Conservation (phyloP, 2,113 vertebrate genomes). For the Microcebus murinus region DNA sequence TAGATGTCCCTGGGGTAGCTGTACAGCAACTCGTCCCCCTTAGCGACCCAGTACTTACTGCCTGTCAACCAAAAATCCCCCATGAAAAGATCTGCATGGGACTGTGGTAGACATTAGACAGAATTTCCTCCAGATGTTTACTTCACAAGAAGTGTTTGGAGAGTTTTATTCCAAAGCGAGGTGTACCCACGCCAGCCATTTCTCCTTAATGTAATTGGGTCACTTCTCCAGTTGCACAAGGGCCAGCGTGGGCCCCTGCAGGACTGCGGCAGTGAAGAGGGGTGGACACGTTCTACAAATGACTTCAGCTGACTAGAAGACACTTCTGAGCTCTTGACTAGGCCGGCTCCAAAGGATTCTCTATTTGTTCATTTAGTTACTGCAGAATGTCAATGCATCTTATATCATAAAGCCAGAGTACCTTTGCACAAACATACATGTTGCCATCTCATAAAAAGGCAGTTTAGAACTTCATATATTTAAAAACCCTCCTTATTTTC, state of each 20-base stretch:
- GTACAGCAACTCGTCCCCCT: conserved; percentile 82
- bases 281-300: background rate
- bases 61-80: conserved; percentile 38
- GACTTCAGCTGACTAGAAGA: background rate
- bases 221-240: background rate
- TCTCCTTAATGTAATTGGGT: rapidly evolving
- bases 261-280: background rate
- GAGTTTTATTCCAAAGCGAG: background rate
- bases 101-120: background rate
- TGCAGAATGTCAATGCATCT: background rate
- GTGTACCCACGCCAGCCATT: background rate
- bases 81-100: background rate
- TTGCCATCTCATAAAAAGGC: background rate
- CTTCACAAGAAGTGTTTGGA: background rate
- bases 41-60: conserved; percentile 86
- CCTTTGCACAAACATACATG: background rate
- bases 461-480: background rate
- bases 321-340: background rate
- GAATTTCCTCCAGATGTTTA: background rate
- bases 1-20: conserved; percentile 91
- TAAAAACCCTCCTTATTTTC: background rate
- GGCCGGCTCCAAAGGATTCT: background rate
- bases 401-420: background rate
- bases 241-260: background rate
- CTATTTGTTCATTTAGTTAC: background rate